Evolutionary conservation across 2,888 invertebrate species (phyloP).

Genomic region (Pilophorus perplexus): DNA sequence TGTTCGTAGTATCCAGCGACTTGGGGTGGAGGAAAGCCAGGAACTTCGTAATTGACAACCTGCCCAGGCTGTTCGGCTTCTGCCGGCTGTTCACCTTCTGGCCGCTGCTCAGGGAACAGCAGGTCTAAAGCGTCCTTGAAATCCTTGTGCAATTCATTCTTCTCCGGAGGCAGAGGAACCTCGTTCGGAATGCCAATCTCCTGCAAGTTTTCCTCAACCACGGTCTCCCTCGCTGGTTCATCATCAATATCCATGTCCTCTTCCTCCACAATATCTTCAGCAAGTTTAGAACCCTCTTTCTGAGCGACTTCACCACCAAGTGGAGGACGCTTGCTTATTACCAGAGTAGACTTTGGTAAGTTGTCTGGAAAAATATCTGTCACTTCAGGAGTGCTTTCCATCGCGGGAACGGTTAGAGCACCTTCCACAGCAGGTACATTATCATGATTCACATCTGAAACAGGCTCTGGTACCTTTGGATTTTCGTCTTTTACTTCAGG

Average conservation of each 20-base stretch:
- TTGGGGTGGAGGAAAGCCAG: slow-evolving; percentile 19
- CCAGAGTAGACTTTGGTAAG: slow-evolving; percentile 43
- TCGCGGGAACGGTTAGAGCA: not conserved
- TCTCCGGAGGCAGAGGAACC: not conserved
- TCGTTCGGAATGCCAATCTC: slow-evolving; percentile 1
- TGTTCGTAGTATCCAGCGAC: slow-evolving; percentile 37
- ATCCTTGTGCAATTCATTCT: slow-evolving; percentile 59
- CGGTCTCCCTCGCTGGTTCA: slow-evolving; percentile 41
- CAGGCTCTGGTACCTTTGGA: not conserved
- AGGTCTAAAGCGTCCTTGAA: slow-evolving; percentile 66
- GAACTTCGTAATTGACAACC: slow-evolving; percentile 9
- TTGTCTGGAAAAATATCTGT: not conserved
- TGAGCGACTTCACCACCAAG: slow-evolving; percentile 20
- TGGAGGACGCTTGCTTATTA: slow-evolving; percentile 38
- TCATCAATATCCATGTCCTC: slow-evolving; percentile 51
- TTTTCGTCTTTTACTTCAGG: slow-evolving; percentile 23
- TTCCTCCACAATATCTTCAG: slow-evolving; percentile 45
- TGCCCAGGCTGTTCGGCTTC: slow-evolving; percentile 33
- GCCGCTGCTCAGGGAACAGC: slow-evolving; percentile 60
- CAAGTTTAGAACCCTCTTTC: slow-evolving; percentile 14
- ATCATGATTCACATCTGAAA: not conserved
- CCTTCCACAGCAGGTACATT: not conserved
- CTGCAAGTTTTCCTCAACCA: slow-evolving; percentile 23
- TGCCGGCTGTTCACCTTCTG: slow-evolving; percentile 5
- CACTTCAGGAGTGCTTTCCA: not conserved